phyloP scores from a whole-genome alignment of 2,113 vertebrate species.

The Oryzias javanicus region DNA sequence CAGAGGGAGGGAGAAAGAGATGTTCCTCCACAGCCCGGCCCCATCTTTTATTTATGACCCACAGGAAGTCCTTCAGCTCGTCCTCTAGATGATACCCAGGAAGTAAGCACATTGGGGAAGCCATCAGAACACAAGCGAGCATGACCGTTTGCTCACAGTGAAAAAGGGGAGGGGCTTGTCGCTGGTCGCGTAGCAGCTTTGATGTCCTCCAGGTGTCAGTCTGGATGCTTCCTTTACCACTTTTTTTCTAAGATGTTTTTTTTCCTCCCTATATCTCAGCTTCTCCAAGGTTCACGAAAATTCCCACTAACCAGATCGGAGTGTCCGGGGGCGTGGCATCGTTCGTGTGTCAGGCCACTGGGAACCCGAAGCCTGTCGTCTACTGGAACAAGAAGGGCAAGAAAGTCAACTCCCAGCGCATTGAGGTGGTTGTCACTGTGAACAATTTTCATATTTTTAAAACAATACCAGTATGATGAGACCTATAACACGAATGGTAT shows the following conservation, averaged over 20 bases:
- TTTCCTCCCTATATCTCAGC: constrained; percentile 49
- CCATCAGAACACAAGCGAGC: constrained; percentile 49
- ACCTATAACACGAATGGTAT: constrained; percentile 2
- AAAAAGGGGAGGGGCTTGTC: constrained; percentile 43
- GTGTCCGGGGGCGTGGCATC: constrained; percentile 97
- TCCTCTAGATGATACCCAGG: constrained; percentile 77
- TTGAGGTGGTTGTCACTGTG: constrained; percentile 88
- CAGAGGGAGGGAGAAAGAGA: constrained; percentile 31
- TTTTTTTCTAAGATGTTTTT: no score
- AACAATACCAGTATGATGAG: constrained; percentile 14
- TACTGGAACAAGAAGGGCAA: constrained; percentile 99
- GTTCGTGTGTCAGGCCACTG: constrained; percentile 93
- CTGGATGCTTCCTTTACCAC: constrained; percentile 17
- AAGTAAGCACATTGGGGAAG: constrained; percentile 60
- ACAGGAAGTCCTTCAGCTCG: constrained; percentile 74
- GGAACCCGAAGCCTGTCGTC: constrained; percentile 91
- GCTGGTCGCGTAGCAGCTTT: constrained; percentile 8
- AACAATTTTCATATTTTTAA: constrained; percentile 33
- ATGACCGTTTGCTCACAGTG: constrained; percentile 43
- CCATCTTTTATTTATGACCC: constrained; percentile 77
- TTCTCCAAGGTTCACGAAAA: constrained; percentile 88
- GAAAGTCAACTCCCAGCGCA: constrained; percentile 97
- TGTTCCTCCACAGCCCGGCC: constrained; percentile 60
- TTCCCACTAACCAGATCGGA: constrained; percentile 93
- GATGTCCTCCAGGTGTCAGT: constrained; percentile 24